Conservation (phyloP, 2,113 vertebrate genomes). For the Rhinolophus ferrumequinum region DNA sequence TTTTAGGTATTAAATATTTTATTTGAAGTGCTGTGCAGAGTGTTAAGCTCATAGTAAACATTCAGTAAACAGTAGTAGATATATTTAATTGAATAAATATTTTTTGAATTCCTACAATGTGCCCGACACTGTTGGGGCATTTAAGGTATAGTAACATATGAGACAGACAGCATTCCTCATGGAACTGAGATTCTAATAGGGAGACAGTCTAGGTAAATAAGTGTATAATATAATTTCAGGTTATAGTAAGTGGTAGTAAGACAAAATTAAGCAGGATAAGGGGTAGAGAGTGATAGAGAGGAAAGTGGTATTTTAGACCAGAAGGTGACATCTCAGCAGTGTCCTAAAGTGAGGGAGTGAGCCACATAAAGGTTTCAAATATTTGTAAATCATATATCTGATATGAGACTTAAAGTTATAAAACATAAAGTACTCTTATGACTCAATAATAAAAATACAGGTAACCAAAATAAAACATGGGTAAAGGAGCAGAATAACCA, state of each 20-base stretch:
- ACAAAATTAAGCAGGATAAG: neutral
- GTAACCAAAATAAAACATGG: neutral
- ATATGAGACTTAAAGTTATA: neutral
- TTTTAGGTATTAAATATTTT: neutral
- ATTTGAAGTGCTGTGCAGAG: neutral
- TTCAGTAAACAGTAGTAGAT: neutral
- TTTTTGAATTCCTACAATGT: neutral
- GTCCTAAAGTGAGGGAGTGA: neutral
- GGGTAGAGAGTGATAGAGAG: neutral
- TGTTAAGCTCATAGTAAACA: neutral
- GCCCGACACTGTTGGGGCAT: too few species aligned
- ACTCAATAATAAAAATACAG: neutral
- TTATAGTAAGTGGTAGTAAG: neutral
- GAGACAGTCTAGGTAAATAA: neutral
- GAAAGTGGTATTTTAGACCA: neutral
- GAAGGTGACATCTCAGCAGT: neutral
- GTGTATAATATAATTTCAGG: neutral
- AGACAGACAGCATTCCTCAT: neutral
- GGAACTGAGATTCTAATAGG: neutral
- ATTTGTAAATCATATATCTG: neutral
- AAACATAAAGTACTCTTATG: neutral
- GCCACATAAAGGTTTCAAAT: neutral
- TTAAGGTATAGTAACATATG: neutral
- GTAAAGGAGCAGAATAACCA: neutral
- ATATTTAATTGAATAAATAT: neutral